Percentiles rank a stretch among this genome's conserved stretches.
Conservation (phyloP, 2,888 invertebrate species). For the Ectemnius continuus region DNA sequence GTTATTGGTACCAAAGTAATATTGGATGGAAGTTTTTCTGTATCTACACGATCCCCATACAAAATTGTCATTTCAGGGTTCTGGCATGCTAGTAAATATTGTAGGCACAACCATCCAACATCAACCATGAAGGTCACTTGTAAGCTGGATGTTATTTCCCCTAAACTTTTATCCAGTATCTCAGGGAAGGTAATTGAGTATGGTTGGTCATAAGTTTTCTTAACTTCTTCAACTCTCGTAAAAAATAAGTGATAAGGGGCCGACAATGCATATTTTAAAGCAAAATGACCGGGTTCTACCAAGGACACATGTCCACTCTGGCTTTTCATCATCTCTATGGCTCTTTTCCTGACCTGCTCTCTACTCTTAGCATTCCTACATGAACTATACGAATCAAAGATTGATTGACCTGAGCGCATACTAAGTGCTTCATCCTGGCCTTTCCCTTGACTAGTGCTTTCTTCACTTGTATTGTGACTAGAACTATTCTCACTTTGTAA, state of each 20-base stretch:
- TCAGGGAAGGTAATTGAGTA: constrained; percentile 87
- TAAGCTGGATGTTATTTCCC: constrained; percentile 85
- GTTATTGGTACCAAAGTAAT: constrained; percentile 63
- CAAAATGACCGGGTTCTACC: constrained; percentile 82
- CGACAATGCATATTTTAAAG: constrained; percentile 82
- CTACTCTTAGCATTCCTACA: constrained; percentile 43
- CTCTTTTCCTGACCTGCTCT: constrained; percentile 58
- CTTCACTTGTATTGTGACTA: constrained; percentile 2
- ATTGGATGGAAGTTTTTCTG: constrained; percentile 56
- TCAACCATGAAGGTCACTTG: constrained; percentile 97
- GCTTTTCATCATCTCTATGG: constrained; percentile 66
- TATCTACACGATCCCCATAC: constrained; percentile 60
- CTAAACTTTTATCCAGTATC: constrained; percentile 88
- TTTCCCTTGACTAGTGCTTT: neutral
- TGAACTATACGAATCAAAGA: constrained; percentile 43
- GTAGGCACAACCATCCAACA: constrained; percentile 91
- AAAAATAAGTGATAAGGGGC: constrained; percentile 86
- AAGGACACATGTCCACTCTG: constrained; percentile 80
- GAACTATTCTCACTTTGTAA: neutral
- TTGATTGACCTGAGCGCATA: constrained; percentile 21
- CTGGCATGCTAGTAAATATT: constrained; percentile 89
- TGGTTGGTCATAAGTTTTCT: constrained; percentile 82
- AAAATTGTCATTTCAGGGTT: constrained; percentile 78
- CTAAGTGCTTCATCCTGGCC: too few relatives aligned
- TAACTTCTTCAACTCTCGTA: constrained; percentile 84